These are phyloP conservation scores for Hedychridium roseum DNA, from an alignment of 2,888 invertebrate genomes.

Conservation along the genomic window DNA sequence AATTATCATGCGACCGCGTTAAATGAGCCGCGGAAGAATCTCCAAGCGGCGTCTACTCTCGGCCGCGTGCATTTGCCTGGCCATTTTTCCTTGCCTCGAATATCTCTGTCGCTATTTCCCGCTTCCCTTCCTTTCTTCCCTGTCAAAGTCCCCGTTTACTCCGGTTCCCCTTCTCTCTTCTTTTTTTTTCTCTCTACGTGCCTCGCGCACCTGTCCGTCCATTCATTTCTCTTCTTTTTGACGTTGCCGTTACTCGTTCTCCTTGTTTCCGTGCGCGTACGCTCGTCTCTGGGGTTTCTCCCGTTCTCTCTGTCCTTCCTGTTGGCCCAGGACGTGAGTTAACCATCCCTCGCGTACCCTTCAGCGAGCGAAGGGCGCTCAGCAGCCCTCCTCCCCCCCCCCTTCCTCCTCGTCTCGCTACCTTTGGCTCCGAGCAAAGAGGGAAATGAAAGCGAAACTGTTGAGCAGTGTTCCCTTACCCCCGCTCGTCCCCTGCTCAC, in stretches of 20 bases:
- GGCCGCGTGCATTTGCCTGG: no score
- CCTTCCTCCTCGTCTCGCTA: slow-evolving; percentile 28
- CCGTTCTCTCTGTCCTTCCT: slow-evolving; percentile 25
- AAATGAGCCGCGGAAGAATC: no score
- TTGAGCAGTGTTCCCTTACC: slow-evolving; percentile 60
- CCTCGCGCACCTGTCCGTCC: slow-evolving; percentile 27
- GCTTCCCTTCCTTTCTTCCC: slow-evolving; percentile 14
- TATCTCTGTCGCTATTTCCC: slow-evolving; percentile 15
- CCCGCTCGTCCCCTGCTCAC: no score
- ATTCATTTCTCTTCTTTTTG: slow-evolving; percentile 22
- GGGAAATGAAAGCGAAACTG: slow-evolving; percentile 63
- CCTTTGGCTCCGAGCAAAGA: slow-evolving; percentile 52
- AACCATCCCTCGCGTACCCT: no score
- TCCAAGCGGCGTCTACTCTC: no score
- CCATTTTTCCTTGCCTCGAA: slow-evolving; percentile 18
- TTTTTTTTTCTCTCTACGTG: slow-evolving; percentile 17
- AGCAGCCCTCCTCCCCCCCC: slow-evolving; percentile 29
- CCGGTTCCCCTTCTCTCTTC: slow-evolving; percentile 16
- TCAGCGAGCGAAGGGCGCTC: slow-evolving; percentile 19
- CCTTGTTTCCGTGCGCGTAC: no score
- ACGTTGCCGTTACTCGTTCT: no score
- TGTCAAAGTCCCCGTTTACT: neutral
- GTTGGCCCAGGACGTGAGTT: slow-evolving; percentile 15
- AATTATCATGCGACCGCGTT: no score
- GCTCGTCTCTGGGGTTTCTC: slow-evolving; percentile 25